These are phyloP conservation scores for Ophioninae sp. DNA, from an alignment of 2,888 invertebrate species.

Conservation along the genomic window DNA sequence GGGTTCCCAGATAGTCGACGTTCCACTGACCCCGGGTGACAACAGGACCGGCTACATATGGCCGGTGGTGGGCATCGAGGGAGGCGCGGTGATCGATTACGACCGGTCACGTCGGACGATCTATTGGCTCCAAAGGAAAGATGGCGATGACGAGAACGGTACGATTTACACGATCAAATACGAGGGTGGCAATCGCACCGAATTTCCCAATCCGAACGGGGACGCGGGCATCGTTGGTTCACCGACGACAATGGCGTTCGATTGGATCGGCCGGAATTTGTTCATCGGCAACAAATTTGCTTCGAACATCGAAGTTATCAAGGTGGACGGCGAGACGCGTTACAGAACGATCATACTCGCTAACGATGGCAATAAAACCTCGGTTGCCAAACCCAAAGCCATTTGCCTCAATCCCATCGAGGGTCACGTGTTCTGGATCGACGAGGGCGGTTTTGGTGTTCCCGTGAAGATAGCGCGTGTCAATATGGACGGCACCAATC, in stretches of 20 bases:
- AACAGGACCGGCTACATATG: conserved; percentile 90
- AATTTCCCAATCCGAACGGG: conserved; percentile 86
- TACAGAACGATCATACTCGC: conserved; percentile 93
- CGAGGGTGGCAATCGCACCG: conserved; percentile 91
- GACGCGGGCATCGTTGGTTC: conserved; percentile 95
- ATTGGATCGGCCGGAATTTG: conserved; percentile 97
- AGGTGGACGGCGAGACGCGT: conserved; percentile 91
- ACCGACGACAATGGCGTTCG: conserved; percentile 95
- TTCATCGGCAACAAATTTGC: conserved; percentile 95
- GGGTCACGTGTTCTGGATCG: conserved; percentile 96
- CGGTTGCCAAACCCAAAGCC: conserved; percentile 93
- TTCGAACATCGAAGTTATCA: conserved; percentile 94
- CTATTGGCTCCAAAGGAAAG: conserved; percentile 91
- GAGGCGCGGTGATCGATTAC: conserved; percentile 94
- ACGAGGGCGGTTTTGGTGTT: conserved; percentile 95
- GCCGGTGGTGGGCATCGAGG: conserved; percentile 93
- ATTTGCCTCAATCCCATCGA: conserved; percentile 96
- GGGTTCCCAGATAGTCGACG: conserved; percentile 90
- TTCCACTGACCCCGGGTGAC: conserved; percentile 89
- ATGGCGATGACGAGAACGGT: conserved; percentile 89
- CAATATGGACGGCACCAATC: conserved; percentile 95
- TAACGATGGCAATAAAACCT: conserved; percentile 92
- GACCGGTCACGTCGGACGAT: conserved; percentile 92
- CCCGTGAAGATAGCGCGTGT: conserved; percentile 94
- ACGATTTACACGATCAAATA: conserved; percentile 93